Evolutionary conservation across 2,888 invertebrate species (phyloP).

Genomic region (Macaria notata): DNA sequence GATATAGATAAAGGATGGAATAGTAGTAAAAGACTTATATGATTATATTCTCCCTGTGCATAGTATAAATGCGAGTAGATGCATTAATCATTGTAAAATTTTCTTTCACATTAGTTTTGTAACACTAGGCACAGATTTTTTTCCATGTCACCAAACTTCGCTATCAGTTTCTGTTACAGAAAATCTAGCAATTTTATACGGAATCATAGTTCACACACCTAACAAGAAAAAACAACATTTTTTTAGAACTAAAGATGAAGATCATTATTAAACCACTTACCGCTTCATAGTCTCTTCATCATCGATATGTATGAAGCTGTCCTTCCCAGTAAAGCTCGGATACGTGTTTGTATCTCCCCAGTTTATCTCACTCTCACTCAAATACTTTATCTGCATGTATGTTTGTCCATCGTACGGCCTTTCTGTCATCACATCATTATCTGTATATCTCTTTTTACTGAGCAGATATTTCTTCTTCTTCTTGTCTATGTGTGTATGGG

Average conservation of each 20-base stretch:
- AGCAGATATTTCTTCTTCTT: constrained; percentile 62
- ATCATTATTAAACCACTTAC: constrained; percentile 52
- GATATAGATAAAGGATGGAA: no score
- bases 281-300: constrained; percentile 93
- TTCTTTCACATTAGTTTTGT: no score
- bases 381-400: constrained; percentile 78
- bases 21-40: no score
- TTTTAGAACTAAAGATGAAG: background rate
- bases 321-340: constrained; percentile 91
- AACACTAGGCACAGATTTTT: no score
- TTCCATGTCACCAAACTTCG: no score
- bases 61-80: no score
- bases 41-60: no score
- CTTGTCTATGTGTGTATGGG: constrained; percentile 49
- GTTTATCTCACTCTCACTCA: constrained; percentile 64
- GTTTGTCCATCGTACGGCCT: constrained; percentile 67
- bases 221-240: no score
- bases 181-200: no score
- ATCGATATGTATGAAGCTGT: constrained; percentile 94
- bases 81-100: no score
- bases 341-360: constrained; percentile 72
- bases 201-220: no score
- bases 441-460: constrained; percentile 56
- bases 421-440: constrained; percentile 59
- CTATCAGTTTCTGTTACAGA: no score